phyloP scores from a whole-genome alignment of 2,797 vertebrate genomes.

The Eutrigla gurnardus region DNA sequence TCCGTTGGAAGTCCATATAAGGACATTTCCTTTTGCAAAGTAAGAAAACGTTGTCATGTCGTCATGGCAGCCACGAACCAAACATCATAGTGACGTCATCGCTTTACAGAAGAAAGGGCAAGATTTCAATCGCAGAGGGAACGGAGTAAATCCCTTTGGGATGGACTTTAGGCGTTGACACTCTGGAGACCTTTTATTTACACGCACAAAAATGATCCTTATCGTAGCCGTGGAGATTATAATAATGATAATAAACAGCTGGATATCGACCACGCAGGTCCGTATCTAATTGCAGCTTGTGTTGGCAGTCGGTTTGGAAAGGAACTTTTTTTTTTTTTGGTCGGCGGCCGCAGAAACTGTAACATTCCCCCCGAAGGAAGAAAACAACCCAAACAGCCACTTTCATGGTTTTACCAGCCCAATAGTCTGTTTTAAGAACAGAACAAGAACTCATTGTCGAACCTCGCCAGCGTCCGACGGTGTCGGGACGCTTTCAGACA shows the following conservation, averaged over 20 bases:
- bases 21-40: no score
- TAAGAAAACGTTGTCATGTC: no score
- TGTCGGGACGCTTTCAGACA: constrained; percentile 14
- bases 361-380: constrained; percentile 19
- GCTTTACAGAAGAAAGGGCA: no score
- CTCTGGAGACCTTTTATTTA: no score
- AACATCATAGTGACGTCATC: no score
- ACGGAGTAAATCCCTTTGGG: no score
- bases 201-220: not conserved
- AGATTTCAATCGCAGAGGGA: no score
- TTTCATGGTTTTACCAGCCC: constrained; percentile 26
- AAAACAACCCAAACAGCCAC: constrained; percentile 3
- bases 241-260: not conserved
- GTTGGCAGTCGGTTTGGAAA: constrained; percentile 29
- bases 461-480: constrained; percentile 2
- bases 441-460: constrained; percentile 33
- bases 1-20: no score
- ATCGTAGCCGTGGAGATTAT: not conserved
- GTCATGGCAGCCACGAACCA: no score
- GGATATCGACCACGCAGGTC: not conserved
- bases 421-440: constrained; percentile 36
- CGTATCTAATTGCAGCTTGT: constrained; percentile 39
- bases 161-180: no score
- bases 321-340: not conserved
- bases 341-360: constrained; percentile 13